These are phyloP conservation scores for Heliconius nattereri DNA, from an alignment of 1,140 invertebrate genomes.

Conservation along the genomic window DNA sequence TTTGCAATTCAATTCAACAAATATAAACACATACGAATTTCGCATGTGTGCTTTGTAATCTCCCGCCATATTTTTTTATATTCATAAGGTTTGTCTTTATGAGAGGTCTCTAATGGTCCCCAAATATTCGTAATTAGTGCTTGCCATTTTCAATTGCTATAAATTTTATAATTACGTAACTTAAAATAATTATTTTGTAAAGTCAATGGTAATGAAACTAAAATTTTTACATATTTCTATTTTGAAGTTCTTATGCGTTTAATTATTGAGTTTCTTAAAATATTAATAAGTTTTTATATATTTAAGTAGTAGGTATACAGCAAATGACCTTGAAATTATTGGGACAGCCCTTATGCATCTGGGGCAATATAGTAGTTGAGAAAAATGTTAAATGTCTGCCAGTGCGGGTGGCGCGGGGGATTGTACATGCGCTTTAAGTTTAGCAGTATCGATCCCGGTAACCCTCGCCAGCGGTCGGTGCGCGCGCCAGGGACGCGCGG, in stretches of 20 bases:
- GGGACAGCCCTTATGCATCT: slow-evolving; percentile 49
- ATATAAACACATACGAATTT: no score
- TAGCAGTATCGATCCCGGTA: slow-evolving; percentile 44
- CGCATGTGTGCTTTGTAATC: no score
- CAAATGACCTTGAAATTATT: slow-evolving; percentile 49
- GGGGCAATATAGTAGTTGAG: slow-evolving; percentile 44
- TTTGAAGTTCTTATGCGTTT: background rate
- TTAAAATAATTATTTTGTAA: background rate
- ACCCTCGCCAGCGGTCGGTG: slow-evolving; percentile 19
- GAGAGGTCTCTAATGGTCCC: background rate
- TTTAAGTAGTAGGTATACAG: background rate
- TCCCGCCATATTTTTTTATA: background rate
- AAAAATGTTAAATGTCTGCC: slow-evolving; percentile 42
- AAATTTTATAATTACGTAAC: background rate
- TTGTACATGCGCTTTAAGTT: slow-evolving; percentile 43
- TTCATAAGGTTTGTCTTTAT: background rate
- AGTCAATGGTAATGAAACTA: background rate
- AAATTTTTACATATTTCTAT: background rate
- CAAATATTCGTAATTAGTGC: background rate
- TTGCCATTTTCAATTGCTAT: background rate
- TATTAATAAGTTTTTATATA: background rate
- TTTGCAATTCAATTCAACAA: no score
- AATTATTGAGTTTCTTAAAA: background rate
- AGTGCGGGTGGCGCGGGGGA: slow-evolving; percentile 25
- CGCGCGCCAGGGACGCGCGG: slow-evolving; percentile 34